Evolutionary conservation across 2,888 invertebrate species (phyloP).

Genomic region (Ethmia dodecea): DNA sequence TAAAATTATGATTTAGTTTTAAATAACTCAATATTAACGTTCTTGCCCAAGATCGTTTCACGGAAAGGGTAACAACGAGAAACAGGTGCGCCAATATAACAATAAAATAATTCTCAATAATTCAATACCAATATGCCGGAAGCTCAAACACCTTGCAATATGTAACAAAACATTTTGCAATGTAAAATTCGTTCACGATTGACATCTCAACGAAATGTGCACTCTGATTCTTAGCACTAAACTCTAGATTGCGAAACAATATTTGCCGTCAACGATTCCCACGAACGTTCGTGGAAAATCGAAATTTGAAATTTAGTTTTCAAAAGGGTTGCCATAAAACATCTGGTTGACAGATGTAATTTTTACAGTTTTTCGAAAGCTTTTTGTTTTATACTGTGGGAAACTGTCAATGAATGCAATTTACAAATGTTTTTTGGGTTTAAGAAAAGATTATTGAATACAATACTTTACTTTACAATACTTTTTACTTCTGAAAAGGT

Average conservation of each 20-base stretch:
- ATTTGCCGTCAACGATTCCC: constrained; percentile 26
- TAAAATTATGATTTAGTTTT: too few relatives aligned
- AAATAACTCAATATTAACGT: too few relatives aligned
- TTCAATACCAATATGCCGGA: constrained; percentile 16
- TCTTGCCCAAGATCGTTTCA: too few relatives aligned
- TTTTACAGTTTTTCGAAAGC: neutral
- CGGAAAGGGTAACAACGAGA: too few relatives aligned
- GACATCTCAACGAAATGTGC: neutral
- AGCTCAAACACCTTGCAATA: constrained; percentile 23
- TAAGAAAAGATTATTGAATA: neutral
- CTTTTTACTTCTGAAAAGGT: neutral
- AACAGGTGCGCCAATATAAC: too few relatives aligned
- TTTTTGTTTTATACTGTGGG: neutral
- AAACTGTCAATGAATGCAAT: too few relatives aligned
- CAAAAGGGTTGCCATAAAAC: constrained; percentile 32
- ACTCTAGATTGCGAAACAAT: too few relatives aligned
- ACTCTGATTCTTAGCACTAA: neutral
- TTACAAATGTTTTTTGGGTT: too few relatives aligned
- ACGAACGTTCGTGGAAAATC: constrained; percentile 29
- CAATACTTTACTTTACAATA: neutral
- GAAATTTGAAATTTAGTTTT: constrained; percentile 27
- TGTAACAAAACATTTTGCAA: constrained; percentile 26
- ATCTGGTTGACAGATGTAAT: constrained; percentile 28
- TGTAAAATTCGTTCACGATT: constrained; percentile 19
- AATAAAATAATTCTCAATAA: too few relatives aligned